These are phyloP conservation scores for Gouania willdenowi DNA, from an alignment of 2,797 vertebrate species.

Conservation along the genomic window DNA sequence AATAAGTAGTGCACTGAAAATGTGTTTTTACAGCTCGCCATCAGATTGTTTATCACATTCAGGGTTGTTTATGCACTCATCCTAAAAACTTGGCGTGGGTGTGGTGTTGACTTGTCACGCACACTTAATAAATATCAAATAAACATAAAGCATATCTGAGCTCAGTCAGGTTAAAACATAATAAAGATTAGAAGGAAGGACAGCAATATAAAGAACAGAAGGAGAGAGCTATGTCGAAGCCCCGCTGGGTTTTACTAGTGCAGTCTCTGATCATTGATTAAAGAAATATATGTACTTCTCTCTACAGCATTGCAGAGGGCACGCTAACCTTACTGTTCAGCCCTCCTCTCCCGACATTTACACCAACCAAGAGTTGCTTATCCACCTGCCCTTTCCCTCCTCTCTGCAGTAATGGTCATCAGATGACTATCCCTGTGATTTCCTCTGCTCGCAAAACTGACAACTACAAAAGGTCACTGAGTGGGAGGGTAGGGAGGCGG, in stretches of 20 bases:
- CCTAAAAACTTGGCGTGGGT: no score
- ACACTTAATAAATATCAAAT: no score
- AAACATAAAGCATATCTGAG: no score
- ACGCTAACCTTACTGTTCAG: slow-evolving; percentile 1
- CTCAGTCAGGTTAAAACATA: slow-evolving; percentile 35
- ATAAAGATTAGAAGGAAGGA: slow-evolving; percentile 18
- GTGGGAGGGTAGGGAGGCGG: slow-evolving; percentile 11
- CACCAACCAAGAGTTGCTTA: slow-evolving; percentile 7
- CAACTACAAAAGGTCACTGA: slow-evolving; percentile 48
- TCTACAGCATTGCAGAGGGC: slow-evolving; percentile 51
- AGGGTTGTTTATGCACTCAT: no score
- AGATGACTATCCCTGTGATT: slow-evolving; percentile 44
- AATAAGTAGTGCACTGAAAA: no score
- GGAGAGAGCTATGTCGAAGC: slow-evolving; percentile 6
- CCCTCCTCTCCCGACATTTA: neutral
- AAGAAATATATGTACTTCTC: slow-evolving; percentile 63
- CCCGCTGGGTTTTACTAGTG: slow-evolving; percentile 38
- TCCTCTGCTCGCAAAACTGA: slow-evolving; percentile 45
- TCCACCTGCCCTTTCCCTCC: slow-evolving; percentile 34
- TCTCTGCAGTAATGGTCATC: slow-evolving; percentile 27
- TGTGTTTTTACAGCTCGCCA: no score
- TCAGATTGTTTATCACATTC: no score
- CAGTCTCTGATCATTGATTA: slow-evolving; percentile 72
- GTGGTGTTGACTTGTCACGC: no score
- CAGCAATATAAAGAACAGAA: no score